Evolutionary conservation across 2,113 vertebrate species (phyloP).

Genomic region (Phocoena sinus): DNA sequence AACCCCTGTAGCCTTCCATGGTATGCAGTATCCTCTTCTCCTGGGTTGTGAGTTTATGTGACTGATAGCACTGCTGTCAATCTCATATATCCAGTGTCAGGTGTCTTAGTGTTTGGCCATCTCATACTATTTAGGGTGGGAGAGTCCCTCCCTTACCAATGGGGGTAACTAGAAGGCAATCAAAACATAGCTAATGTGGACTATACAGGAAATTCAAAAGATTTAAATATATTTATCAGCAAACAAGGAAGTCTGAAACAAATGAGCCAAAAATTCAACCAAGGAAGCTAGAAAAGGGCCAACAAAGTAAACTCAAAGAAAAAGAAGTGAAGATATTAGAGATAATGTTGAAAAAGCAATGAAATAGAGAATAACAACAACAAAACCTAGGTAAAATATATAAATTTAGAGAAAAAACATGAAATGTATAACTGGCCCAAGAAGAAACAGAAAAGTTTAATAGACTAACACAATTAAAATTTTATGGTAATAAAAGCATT

Average conservation of each 20-base stretch:
- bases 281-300: neutral
- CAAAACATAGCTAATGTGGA: neutral
- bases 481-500: constrained; percentile 25
- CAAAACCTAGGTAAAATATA: neutral
- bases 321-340: neutral
- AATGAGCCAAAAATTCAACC: neutral
- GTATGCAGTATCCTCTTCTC: neutral
- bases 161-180: neutral
- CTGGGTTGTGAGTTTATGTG: neutral
- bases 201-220: neutral
- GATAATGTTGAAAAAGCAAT: neutral
- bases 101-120: neutral
- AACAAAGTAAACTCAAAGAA: neutral
- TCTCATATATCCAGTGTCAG: neutral
- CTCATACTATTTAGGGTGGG: neutral
- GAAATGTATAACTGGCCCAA: constrained; percentile 4
- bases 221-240: neutral
- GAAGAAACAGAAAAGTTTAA: constrained; percentile 36
- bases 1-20: neutral
- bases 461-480: neutral
- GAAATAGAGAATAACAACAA: neutral
- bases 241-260: neutral
- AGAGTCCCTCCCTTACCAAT: neutral
- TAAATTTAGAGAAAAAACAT: neutral
- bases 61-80: neutral